These are phyloP conservation scores for Drosophila guanche DNA, from an alignment of 1,140 invertebrate genomes.

Conservation along the genomic window DNA sequence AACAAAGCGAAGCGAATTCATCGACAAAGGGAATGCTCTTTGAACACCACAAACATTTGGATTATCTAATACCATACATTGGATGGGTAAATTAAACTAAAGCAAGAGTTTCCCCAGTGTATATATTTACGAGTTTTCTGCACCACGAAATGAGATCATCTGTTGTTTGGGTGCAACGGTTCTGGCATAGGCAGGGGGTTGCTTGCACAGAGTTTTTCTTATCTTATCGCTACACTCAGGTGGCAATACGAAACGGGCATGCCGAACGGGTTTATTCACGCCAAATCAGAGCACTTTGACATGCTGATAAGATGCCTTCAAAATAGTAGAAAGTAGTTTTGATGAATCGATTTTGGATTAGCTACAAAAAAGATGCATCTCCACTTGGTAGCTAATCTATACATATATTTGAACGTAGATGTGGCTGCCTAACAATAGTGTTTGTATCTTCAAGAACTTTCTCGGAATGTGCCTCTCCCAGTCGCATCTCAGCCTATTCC, in stretches of 20 bases:
- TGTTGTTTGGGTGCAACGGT: conserved; percentile 1
- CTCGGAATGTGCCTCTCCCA: too few species aligned
- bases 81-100: conserved; percentile 34
- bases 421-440: neutral
- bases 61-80: conserved; percentile 51
- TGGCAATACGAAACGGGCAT: conserved; percentile 12
- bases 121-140: conserved; percentile 57
- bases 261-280: conserved; percentile 34
- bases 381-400: too few species aligned
- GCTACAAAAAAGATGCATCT: too few species aligned
- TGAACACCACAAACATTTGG: conserved; percentile 22
- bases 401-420: too few species aligned
- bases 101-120: conserved; percentile 1
- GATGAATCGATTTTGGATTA: neutral
- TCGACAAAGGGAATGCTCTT: conserved; percentile 39
- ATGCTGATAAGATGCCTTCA: conserved; percentile 18
- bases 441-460: too few species aligned
- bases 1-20: conserved; percentile 35
- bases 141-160: conserved; percentile 62
- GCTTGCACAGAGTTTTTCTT: conserved; percentile 23
- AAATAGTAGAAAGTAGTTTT: neutral
- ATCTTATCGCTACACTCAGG: conserved; percentile 35
- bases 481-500: too few species aligned
- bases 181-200: conserved; percentile 1
- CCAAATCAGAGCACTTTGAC: conserved; percentile 31